Percentiles rank a stretch among this genome's conserved stretches.
These are phyloP conservation scores for Dasyurus viverrinus DNA, from an alignment of 2,113 vertebrate species.

Conservation along the genomic window DNA sequence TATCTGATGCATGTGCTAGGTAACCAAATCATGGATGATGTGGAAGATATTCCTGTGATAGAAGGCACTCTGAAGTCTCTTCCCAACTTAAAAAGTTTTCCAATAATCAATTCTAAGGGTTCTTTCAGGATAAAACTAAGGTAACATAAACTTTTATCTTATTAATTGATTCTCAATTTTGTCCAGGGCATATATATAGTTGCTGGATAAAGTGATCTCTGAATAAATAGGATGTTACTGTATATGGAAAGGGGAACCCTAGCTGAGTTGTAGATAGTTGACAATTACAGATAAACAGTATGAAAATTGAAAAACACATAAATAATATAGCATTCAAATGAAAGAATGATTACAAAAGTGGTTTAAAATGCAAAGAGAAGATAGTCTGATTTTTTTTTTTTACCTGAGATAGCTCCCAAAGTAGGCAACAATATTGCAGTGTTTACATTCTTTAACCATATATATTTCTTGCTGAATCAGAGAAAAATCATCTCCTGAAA, in stretches of 20 bases:
- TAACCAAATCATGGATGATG: neutral
- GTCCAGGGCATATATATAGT: slow-evolving; percentile 31
- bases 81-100: neutral
- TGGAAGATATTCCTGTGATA: neutral
- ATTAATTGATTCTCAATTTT: neutral
- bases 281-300: neutral
- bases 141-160: neutral
- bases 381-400: slow-evolving; percentile 64
- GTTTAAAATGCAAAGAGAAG: slow-evolving; percentile 12
- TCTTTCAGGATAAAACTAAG: neutral
- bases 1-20: neutral
- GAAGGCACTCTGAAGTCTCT: neutral
- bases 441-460: slow-evolving; percentile 99
- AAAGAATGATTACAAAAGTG: neutral
- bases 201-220: slow-evolving; percentile 16
- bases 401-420: slow-evolving; percentile 99
- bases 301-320: neutral
- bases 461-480: slow-evolving; percentile 99
- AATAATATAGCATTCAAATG: neutral
- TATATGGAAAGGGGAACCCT: neutral
- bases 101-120: neutral
- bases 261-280: neutral
- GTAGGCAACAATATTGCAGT: slow-evolving; percentile 98
- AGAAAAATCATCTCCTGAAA: slow-evolving; percentile 98
- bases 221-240: neutral